Percentiles rank a stretch among this genome's conserved stretches.
Evolutionary conservation across 2,888 invertebrate genomes (phyloP).

Genomic region (Gnatocerus cornutus): DNA sequence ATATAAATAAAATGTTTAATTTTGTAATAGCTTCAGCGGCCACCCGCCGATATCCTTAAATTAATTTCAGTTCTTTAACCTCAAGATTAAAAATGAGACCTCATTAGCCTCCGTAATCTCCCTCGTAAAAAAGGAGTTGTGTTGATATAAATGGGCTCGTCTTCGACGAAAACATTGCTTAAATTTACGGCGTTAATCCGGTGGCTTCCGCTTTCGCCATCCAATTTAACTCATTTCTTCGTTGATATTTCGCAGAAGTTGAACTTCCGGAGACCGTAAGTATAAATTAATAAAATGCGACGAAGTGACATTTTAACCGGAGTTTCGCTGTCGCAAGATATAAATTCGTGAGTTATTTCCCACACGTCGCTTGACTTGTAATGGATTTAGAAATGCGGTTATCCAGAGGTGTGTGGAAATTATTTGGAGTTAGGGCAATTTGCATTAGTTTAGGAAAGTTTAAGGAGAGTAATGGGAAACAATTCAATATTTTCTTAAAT

Average conservation of each 20-base stretch:
- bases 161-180: constrained; percentile 4
- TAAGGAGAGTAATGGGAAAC: too few species aligned
- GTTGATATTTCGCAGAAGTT: constrained; percentile 19
- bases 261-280: constrained; percentile 10
- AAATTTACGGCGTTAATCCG: constrained; percentile 5
- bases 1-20: constrained; percentile 11
- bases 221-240: constrained; percentile 9
- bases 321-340: background rate
- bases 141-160: constrained; percentile 16
- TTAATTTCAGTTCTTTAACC: constrained; percentile 24
- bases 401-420: background rate
- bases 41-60: constrained; percentile 8
- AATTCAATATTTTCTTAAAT: too few species aligned
- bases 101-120: constrained; percentile 18
- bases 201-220: constrained; percentile 6
- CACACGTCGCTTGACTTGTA: constrained; percentile 23
- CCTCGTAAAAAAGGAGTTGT: constrained; percentile 11
- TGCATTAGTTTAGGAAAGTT: too few species aligned
- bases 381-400: constrained; percentile 14
- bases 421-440: background rate
- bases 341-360: constrained; percentile 19
- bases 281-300: constrained; percentile 22
- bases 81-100: constrained; percentile 21
- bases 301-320: constrained; percentile 3
- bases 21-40: constrained; percentile 8